Evolutionary conservation across 1,140 invertebrate species (phyloP).

Genomic region (Heliothis virescens): DNA sequence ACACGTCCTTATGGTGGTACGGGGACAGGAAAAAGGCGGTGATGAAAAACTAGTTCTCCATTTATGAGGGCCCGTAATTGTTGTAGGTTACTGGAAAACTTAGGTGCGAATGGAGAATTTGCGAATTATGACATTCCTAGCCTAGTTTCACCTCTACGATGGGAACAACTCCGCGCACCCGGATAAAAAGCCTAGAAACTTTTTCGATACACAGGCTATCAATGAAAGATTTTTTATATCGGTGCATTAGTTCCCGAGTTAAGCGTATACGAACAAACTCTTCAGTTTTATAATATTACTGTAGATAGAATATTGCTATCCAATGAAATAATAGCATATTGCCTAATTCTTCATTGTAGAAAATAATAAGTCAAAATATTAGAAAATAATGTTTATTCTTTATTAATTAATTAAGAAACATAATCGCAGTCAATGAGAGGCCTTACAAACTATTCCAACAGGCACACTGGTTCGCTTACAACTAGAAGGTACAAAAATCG

Average conservation of each 20-base stretch:
- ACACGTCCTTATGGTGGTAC: background rate
- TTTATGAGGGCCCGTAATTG: slow-evolving; percentile 14
- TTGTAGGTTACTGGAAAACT: background rate
- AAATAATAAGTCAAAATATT: background rate
- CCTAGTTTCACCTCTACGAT: too few species aligned
- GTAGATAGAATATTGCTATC: too few species aligned
- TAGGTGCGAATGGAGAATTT: background rate
- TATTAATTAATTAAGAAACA: slow-evolving; percentile 22
- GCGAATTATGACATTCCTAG: background rate
- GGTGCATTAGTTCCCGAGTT: too few species aligned
- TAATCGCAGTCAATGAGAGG: slow-evolving; percentile 23
- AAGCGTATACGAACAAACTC: too few species aligned
- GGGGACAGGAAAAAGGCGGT: background rate
- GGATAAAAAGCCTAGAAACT: too few species aligned
- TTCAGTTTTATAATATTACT: too few species aligned
- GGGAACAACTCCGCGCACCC: too few species aligned
- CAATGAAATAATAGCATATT: too few species aligned
- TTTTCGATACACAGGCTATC: too few species aligned
- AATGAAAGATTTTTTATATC: too few species aligned
- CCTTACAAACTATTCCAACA: slow-evolving; percentile 13
- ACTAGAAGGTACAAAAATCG: slow-evolving; percentile 12
- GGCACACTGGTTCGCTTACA: slow-evolving; percentile 49
- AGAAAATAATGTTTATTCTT: slow-evolving; percentile 26
- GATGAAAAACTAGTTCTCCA: background rate
- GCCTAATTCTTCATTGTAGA: too few species aligned